Conservation (phyloP, 2,888 invertebrate genomes). For the Acanthococcus lagerstroemiae region DNA sequence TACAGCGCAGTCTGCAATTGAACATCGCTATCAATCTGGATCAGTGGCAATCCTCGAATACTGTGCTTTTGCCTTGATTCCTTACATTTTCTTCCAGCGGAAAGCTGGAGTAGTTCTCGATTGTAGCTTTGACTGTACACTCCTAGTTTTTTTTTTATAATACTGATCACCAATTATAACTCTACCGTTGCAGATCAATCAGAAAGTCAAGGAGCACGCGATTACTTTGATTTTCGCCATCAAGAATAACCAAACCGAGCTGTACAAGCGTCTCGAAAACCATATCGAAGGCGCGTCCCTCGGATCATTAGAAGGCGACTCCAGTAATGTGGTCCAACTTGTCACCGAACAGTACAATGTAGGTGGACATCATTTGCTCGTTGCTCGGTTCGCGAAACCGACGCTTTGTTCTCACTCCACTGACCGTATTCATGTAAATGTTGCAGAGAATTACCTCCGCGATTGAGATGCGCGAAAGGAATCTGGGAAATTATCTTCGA, state of each 20-base stretch:
- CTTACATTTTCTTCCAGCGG: not conserved
- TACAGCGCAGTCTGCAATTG: too few relatives aligned
- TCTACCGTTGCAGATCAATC: constrained; percentile 51
- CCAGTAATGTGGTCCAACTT: constrained; percentile 89
- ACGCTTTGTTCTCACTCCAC: too few relatives aligned
- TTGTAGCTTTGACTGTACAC: not conserved
- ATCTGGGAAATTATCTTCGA: constrained; percentile 63
- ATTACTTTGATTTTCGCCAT: constrained; percentile 98
- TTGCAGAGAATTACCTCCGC: constrained; percentile 82
- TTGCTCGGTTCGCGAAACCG: too few relatives aligned
- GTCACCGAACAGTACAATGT: constrained; percentile 84
- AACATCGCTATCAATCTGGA: too few relatives aligned
- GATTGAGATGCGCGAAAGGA: constrained; percentile 84
- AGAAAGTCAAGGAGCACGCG: constrained; percentile 79
- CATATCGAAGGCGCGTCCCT: constrained; percentile 90
- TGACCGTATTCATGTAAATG: too few relatives aligned
- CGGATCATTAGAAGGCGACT: constrained; percentile 81
- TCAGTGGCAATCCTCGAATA: too few relatives aligned
- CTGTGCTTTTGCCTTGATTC: not conserved
- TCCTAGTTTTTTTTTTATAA: not conserved
- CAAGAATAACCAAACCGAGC: constrained; percentile 68
- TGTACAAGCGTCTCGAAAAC: constrained; percentile 71
- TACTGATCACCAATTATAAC: too few relatives aligned
- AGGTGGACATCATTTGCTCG: too few relatives aligned
- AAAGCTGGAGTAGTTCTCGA: not conserved